These are phyloP conservation scores for Paradoxurus hermaphroditus DNA, from an alignment of 2,113 vertebrate species.

Conservation along the genomic window DNA sequence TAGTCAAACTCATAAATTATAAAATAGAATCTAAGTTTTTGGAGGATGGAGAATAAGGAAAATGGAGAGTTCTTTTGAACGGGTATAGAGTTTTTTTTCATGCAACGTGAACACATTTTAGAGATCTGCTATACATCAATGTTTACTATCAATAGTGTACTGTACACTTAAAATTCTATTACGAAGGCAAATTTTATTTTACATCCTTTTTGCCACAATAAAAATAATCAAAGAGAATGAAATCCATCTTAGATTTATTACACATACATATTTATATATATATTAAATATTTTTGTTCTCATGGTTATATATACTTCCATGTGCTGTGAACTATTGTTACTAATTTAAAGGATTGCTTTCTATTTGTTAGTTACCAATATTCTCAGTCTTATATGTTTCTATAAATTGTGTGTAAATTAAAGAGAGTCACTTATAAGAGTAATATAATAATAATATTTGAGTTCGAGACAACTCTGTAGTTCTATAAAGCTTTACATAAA, in stretches of 20 bases:
- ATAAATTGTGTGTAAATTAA: neutral
- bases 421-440: neutral
- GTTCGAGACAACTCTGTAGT: neutral
- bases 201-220: neutral
- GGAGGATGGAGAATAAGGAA: neutral
- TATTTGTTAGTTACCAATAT: neutral
- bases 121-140: neutral
- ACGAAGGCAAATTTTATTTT: neutral
- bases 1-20: neutral
- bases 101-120: neutral
- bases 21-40: neutral
- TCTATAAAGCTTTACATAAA: neutral
- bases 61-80: neutral
- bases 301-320: neutral
- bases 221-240: neutral
- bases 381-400: neutral
- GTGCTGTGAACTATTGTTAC: neutral
- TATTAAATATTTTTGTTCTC: neutral
- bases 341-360: neutral
- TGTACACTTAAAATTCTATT: neutral
- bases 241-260: neutral
- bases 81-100: neutral
- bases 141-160: neutral
- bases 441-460: neutral
- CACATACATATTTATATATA: too few relatives aligned